Evolutionary conservation across 2,797 vertebrate genomes (phyloP), one percentile per base, ranked within the genome.

Genomic region (Vultur gryphus): DNA sequence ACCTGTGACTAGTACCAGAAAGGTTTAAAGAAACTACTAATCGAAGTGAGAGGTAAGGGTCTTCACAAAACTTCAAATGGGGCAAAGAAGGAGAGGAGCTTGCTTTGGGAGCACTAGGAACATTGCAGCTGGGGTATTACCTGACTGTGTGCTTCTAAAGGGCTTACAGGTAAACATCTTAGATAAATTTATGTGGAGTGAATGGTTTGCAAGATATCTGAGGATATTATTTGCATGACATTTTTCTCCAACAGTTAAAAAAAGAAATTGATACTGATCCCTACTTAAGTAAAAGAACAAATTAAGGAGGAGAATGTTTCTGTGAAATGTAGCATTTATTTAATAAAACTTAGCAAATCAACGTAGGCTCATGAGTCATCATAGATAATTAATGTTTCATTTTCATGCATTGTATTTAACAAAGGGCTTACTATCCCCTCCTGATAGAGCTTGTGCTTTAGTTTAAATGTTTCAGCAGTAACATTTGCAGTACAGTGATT

Each of bases 311-410:
- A 77, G 33, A 89, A 88, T 69, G 41, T 76, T 90, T 91, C 75
- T 95, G n/a, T 88, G n/a, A 64, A 93, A 69, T 23, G 29, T 77
- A 71, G 62, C 81, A 66, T 92, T 94, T 95, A 80, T 90, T 72
- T 69, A 89, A 87, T 96, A 84, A 89, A 90, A 94, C 16, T 18
- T 71, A 79, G 39, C 58, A 79, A 73, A 85, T 52, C 88, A 91
- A 57, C 3, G 7, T 77, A 76, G 71, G 46, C 57, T 82, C 9
- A 4, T 84, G 71, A 86, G 31, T 95, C 75, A 78, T 76, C 55
- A 26, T 15, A 44, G 49, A 21, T 93, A 90, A 95, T 92, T 84
- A 91, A 72, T 67, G 59, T 49, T 84, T 94, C 13, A 1, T 84
- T 95, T 95, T 89, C 9, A 3, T 86, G 61, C 37, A 16, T 48